Conservation (phyloP, 2,888 invertebrate species). For the Ceraclea dissimilis region DNA sequence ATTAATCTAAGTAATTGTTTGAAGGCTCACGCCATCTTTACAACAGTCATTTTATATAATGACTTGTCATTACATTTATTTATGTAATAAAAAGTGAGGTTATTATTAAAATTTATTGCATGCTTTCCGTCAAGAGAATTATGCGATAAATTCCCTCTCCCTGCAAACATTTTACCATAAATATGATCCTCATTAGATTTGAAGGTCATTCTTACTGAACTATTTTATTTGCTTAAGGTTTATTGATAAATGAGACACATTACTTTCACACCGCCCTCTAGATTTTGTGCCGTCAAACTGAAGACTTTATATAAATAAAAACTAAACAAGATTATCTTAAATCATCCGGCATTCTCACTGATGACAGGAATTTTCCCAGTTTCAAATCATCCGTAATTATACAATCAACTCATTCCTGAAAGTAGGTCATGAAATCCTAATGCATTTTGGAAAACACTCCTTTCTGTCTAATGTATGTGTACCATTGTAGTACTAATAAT, state of each 20-base stretch:
- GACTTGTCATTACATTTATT: neutral
- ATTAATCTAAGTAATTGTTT: too few relatives aligned
- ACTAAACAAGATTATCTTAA: conserved; percentile 20
- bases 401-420: neutral
- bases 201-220: conserved; percentile 14
- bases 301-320: conserved; percentile 18
- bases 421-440: neutral
- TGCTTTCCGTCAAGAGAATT: conserved; percentile 7
- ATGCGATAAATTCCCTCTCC: conserved; percentile 7
- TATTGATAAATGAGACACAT: conserved; percentile 16
- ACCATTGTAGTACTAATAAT: too few relatives aligned
- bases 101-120: conserved; percentile 4
- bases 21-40: too few relatives aligned
- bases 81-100: conserved; percentile 7
- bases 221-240: conserved; percentile 21
- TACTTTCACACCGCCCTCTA: conserved; percentile 10
- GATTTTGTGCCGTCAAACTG: conserved; percentile 9
- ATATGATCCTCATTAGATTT: conserved; percentile 15
- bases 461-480: too few relatives aligned
- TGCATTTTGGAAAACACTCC: too few relatives aligned
- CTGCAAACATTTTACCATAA: conserved; percentile 1
- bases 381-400: neutral
- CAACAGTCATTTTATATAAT: neutral
- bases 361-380: neutral
- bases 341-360: conserved; percentile 13